These are phyloP conservation scores for Tachuris rubrigastra DNA, from an alignment of 2,113 vertebrate genomes.

Conservation along the genomic window DNA sequence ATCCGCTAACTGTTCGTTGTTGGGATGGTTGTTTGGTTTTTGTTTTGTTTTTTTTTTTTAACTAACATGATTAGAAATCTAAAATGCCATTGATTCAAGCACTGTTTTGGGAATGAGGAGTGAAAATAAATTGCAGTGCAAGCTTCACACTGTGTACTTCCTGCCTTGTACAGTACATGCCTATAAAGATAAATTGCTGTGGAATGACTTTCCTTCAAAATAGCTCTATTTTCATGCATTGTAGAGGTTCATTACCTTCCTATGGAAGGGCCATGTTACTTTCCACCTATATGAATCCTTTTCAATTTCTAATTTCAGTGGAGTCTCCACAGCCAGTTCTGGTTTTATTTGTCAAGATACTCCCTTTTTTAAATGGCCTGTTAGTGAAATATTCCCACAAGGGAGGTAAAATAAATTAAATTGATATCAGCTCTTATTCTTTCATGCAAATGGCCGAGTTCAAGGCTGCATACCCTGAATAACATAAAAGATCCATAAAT, in stretches of 20 bases:
- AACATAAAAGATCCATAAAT: slow-evolving; percentile 26
- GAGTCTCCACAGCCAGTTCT: background rate
- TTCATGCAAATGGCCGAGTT: background rate
- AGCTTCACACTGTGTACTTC: slow-evolving; percentile 21
- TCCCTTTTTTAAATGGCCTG: background rate
- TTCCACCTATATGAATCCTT: background rate
- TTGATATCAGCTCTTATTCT: background rate
- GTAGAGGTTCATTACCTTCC: background rate
- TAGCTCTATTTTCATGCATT: slow-evolving; percentile 5
- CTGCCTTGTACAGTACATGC: background rate
- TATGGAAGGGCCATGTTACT: background rate
- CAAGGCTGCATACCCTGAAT: background rate
- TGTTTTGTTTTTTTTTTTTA: background rate
- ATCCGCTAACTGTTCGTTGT: background rate
- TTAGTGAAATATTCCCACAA: background rate
- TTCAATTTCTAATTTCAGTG: background rate
- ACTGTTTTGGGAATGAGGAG: background rate
- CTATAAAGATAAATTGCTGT: slow-evolving; percentile 45
- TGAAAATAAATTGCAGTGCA: background rate
- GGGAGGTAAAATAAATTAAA: background rate
- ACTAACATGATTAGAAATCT: background rate
- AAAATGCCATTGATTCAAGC: background rate
- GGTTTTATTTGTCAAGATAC: background rate
- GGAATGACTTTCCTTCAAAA: slow-evolving; percentile 40
- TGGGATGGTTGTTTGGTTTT: background rate